Evolutionary conservation across 2,113 vertebrate species (phyloP).

Genomic region (Notechis scutatus): DNA sequence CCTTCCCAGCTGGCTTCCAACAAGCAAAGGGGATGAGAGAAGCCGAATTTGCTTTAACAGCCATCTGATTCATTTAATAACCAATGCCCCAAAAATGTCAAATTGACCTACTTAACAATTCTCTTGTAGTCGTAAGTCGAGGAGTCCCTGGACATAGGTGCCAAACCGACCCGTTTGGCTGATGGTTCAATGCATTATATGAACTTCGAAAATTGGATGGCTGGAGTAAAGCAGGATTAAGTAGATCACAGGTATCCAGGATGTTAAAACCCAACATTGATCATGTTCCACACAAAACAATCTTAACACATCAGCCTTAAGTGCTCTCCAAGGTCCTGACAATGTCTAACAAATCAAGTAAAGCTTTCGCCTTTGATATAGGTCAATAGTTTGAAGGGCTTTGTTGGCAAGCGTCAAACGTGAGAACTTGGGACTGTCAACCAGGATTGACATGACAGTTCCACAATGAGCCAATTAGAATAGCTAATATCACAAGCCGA

Average conservation of each 20-base stretch:
- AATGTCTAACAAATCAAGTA: slow-evolving; percentile 69
- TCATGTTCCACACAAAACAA: neutral
- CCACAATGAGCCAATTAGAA: slow-evolving; percentile 73
- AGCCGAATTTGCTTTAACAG: neutral
- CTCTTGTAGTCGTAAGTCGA: neutral
- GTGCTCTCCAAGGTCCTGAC: slow-evolving; percentile 34
- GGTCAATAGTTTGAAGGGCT: slow-evolving; percentile 72
- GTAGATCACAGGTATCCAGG: neutral
- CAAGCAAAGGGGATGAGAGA: neutral
- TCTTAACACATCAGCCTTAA: neutral
- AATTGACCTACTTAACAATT: neutral
- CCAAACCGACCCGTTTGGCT: neutral
- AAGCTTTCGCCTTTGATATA: slow-evolving; percentile 71
- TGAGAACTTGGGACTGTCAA: slow-evolving; percentile 71
- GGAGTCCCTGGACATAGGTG: neutral
- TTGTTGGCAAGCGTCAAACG: slow-evolving; percentile 67
- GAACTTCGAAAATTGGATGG: neutral
- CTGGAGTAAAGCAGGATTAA: neutral
- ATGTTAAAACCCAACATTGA: neutral
- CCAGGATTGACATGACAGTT: slow-evolving; percentile 68
- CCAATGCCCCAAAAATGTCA: no score
- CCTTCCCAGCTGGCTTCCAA: neutral
- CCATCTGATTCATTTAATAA: neutral
- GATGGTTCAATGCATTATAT: neutral
- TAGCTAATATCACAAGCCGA: slow-evolving; percentile 59